Evolutionary conservation across 1,140 invertebrate genomes (phyloP).

Genomic region (Drosophila bocqueti): DNA sequence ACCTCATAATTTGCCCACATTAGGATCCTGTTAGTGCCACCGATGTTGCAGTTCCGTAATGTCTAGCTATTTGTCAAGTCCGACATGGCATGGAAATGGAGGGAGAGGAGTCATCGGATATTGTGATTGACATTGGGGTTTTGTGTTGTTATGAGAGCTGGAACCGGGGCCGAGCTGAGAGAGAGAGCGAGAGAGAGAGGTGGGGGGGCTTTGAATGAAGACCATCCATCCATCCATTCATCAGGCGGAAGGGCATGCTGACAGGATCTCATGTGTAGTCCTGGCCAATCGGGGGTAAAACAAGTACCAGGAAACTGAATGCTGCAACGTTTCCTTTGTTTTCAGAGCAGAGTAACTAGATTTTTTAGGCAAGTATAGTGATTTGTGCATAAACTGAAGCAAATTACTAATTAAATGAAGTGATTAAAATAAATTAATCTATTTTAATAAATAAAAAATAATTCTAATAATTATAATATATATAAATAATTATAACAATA

Average conservation of each 20-base stretch:
- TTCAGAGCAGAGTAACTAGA: not conserved
- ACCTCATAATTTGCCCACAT: conserved; percentile 71
- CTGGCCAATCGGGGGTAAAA: conserved; percentile 1
- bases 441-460: no score
- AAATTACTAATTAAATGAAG: not conserved
- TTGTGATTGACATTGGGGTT: conserved; percentile 36
- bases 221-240: conserved; percentile 26
- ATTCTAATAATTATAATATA: no score
- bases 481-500: no score
- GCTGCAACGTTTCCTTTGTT: not conserved
- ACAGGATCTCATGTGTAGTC: conserved; percentile 2
- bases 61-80: conserved; percentile 68
- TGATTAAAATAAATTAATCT: no score
- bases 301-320: not conserved
- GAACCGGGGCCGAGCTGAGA: no score
- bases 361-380: not conserved
- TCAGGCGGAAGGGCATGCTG: conserved; percentile 5
- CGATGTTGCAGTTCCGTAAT: conserved; percentile 71
- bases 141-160: conserved; percentile 10
- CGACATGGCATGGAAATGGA: conserved; percentile 6
- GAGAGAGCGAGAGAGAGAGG: no score
- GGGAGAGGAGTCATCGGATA: conserved; percentile 5
- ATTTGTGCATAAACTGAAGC: not conserved
- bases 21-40: conserved; percentile 66
- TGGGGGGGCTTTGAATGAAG: not conserved